Percentiles rank a stretch among this genome's conserved stretches.
Conservation (phyloP, 1,140 invertebrate genomes). For the Drosophila kepulauana region DNA sequence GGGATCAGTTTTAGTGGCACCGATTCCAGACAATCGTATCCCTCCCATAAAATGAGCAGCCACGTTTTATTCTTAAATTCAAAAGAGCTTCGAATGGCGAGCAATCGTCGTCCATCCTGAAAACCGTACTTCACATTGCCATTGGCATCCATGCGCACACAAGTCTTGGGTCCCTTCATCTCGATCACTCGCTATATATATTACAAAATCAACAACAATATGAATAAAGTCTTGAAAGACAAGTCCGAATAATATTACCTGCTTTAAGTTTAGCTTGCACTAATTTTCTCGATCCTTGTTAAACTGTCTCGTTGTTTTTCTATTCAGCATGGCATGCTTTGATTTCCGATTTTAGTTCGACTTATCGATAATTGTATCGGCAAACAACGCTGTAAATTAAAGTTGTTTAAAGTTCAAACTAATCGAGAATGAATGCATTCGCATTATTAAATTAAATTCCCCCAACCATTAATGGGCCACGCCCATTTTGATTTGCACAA, state of each 20-base stretch:
- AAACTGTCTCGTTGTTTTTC: too few relatives aligned
- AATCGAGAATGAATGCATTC: neutral
- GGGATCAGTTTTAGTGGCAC: conserved; percentile 7
- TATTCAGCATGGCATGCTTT: too few relatives aligned
- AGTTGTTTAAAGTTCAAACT: neutral
- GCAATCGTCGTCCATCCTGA: neutral
- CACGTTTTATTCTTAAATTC: neutral
- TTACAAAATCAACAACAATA: neutral
- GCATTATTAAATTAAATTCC: conserved; percentile 14
- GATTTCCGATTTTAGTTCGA: too few relatives aligned
- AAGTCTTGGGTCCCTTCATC: conserved; percentile 28
- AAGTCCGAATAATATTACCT: too few relatives aligned
- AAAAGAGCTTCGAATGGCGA: neutral
- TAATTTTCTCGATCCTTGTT: too few relatives aligned
- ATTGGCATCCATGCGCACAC: conserved; percentile 1
- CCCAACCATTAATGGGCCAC: neutral
- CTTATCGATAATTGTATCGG: neutral
- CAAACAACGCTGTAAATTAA: neutral
- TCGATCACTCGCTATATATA: neutral
- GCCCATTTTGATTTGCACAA: neutral
- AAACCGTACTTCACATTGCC: conserved; percentile 33
- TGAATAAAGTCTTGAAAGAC: neutral
- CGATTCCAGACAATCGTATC: conserved; percentile 16
- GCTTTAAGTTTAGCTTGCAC: too few relatives aligned
- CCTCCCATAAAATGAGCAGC: conserved; percentile 28